These are phyloP conservation scores for Lasiommata megera DNA, from an alignment of 2,888 invertebrate genomes.

Conservation along the genomic window DNA sequence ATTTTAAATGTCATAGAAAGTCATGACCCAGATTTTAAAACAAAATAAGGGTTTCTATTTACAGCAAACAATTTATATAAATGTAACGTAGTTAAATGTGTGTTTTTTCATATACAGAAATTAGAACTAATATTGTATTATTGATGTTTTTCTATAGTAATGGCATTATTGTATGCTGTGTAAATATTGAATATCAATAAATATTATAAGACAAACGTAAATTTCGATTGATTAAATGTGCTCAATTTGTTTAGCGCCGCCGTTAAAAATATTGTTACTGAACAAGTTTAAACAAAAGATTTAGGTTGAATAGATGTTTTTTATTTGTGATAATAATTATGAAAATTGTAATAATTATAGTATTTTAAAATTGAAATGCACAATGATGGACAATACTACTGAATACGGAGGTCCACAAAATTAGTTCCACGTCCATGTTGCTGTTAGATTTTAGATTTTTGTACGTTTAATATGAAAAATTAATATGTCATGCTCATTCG, in stretches of 20 bases:
- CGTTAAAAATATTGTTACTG: slow-evolving; percentile 25
- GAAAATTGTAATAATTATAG: slow-evolving; percentile 34
- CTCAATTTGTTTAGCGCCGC: slow-evolving; percentile 33
- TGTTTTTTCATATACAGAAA: slow-evolving; percentile 59
- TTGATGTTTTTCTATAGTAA: slow-evolving; percentile 53
- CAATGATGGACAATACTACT: slow-evolving; percentile 77
- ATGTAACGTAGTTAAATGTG: slow-evolving; percentile 46
- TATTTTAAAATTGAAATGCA: slow-evolving; percentile 57
- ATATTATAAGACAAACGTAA: slow-evolving; percentile 20
- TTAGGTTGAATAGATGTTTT: slow-evolving; percentile 38
- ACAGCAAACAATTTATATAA: slow-evolving; percentile 48
- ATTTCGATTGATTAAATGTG: slow-evolving; percentile 58
- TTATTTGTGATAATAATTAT: slow-evolving; percentile 69
- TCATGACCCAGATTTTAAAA: slow-evolving; percentile 10
- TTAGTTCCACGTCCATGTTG: slow-evolving; percentile 68
- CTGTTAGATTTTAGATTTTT: slow-evolving; percentile 59
- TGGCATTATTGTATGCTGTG: slow-evolving; percentile 19
- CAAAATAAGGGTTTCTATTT: slow-evolving; percentile 46
- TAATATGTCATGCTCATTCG: slow-evolving; percentile 57
- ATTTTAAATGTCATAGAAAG: neutral
- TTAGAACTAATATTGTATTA: slow-evolving; percentile 29
- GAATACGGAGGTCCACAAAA: slow-evolving; percentile 72
- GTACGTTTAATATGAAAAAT: slow-evolving; percentile 52
- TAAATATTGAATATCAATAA: slow-evolving; percentile 26
- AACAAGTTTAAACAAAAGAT: slow-evolving; percentile 21